Conservation (phyloP, 2,888 invertebrate species). For the Glyphotaelius pellucidus region DNA sequence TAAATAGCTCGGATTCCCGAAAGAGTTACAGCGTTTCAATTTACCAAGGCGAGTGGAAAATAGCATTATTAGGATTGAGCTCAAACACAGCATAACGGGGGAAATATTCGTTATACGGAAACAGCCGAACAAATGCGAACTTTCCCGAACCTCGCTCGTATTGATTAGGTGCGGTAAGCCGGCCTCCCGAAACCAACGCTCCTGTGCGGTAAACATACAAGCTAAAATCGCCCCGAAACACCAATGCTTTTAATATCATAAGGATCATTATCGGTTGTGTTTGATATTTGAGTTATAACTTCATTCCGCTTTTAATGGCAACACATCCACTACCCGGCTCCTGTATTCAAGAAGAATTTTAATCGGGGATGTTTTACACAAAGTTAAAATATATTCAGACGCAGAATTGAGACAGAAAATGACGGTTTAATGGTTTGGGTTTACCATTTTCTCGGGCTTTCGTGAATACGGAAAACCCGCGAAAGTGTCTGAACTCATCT, state of each 20-base stretch:
- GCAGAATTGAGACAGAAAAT: slow-evolving; percentile 45
- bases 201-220: slow-evolving; percentile 33
- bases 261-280: slow-evolving; percentile 46
- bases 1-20: slow-evolving; percentile 75
- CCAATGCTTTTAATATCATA: slow-evolving; percentile 26
- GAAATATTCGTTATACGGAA: slow-evolving; percentile 68
- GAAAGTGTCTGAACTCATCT: slow-evolving; percentile 37
- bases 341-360: slow-evolving; percentile 65
- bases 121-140: slow-evolving; percentile 69
- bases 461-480: slow-evolving; percentile 56
- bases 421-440: slow-evolving; percentile 53
- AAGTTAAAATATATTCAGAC: slow-evolving; percentile 60
- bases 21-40: slow-evolving; percentile 80
- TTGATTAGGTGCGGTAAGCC: slow-evolving; percentile 79
- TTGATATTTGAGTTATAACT: slow-evolving; percentile 60
- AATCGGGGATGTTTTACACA: slow-evolving; percentile 63
- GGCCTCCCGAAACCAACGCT: slow-evolving; percentile 72
- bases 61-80: slow-evolving; percentile 79
- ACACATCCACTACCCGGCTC: slow-evolving; percentile 63
- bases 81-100: slow-evolving; percentile 67
- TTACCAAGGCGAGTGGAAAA: slow-evolving; percentile 80
- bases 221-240: slow-evolving; percentile 39
- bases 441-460: slow-evolving; percentile 47
- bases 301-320: slow-evolving; percentile 63
- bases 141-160: slow-evolving; percentile 71